A percentile compares a stretch with the other conserved stretches of the same genome.
phyloP scores from a whole-genome alignment of 2,113 vertebrate genomes.

The Isichthys henryi region DNA sequence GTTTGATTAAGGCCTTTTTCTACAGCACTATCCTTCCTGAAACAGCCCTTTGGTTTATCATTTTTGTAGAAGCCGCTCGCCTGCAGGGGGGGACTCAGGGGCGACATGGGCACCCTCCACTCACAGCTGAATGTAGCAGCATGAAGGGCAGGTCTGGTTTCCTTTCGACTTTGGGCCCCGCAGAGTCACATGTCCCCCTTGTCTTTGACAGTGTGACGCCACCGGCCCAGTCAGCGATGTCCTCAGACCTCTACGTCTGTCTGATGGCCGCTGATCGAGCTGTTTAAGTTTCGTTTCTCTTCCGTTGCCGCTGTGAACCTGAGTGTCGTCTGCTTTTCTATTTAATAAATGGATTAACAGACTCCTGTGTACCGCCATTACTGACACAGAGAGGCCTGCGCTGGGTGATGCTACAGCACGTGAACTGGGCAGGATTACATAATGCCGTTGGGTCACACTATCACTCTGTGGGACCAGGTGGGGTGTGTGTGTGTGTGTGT shows the following conservation, averaged over 20 bases:
- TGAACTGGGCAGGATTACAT: neutral
- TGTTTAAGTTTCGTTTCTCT: slow-evolving; percentile 1
- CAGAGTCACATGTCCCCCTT: neutral
- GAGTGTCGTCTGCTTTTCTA: slow-evolving; percentile 41
- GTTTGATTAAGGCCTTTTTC: slow-evolving; percentile 24
- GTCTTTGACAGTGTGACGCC: neutral
- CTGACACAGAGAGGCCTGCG: slow-evolving; percentile 19
- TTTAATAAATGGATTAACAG: slow-evolving; percentile 58
- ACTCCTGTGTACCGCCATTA: slow-evolving; percentile 31
- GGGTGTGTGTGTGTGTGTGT: neutral
- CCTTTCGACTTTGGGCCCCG: slow-evolving; percentile 2
- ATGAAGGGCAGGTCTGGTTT: slow-evolving; percentile 21
- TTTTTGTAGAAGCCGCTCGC: slow-evolving; percentile 25
- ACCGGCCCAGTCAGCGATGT: neutral
- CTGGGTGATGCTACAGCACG: neutral
- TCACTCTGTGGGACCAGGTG: slow-evolving; percentile 28
- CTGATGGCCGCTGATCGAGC: slow-evolving; percentile 6
- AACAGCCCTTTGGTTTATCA: slow-evolving; percentile 26
- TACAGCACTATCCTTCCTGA: slow-evolving; percentile 20
- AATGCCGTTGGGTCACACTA: neutral
- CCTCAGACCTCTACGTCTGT: slow-evolving; percentile 1
- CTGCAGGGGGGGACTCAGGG: neutral
- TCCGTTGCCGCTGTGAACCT: slow-evolving; percentile 34
- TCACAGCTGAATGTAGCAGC: slow-evolving; percentile 17
- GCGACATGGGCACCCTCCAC: neutral